Percentiles rank a stretch among this genome's conserved stretches.
Conservation (phyloP, 2,888 invertebrate genomes). For the Anthrax anthrax region DNA sequence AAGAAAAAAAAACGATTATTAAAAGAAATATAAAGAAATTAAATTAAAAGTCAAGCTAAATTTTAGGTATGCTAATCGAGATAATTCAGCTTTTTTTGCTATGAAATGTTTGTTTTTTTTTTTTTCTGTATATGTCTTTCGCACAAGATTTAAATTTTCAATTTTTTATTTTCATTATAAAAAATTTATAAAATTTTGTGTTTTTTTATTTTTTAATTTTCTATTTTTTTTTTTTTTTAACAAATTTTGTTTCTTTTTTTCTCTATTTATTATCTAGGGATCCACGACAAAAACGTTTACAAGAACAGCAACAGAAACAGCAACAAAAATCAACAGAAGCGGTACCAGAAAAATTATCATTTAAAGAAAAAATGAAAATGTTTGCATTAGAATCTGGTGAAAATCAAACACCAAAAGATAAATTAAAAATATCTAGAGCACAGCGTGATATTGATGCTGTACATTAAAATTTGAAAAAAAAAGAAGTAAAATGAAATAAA, state of each 20-base stretch:
- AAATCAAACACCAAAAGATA: constrained; percentile 81
- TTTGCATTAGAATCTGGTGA: constrained; percentile 96
- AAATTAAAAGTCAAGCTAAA: too few relatives aligned
- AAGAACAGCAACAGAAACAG: constrained; percentile 59
- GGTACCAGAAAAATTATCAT: constrained; percentile 84
- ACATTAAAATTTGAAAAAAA: constrained; percentile 30
- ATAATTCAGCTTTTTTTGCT: too few relatives aligned
- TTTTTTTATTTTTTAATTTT: too few relatives aligned
- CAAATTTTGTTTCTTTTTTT: not conserved
- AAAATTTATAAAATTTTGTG: too few relatives aligned
- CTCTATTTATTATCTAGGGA: constrained; percentile 46
- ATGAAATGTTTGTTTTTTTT: too few relatives aligned
- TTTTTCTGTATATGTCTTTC: too few relatives aligned
- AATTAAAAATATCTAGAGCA: constrained; percentile 89
- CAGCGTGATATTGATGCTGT: constrained; percentile 84
- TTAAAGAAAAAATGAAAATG: constrained; percentile 99
- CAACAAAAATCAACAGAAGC: constrained; percentile 30
- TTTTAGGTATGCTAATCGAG: too few relatives aligned
- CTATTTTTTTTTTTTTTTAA: too few relatives aligned
- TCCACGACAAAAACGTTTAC: constrained; percentile 75
- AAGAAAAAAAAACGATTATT: not conserved
- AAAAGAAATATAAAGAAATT: not conserved
- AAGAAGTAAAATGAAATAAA: too few relatives aligned
- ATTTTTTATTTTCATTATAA: too few relatives aligned
- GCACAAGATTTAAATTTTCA: too few relatives aligned